These are phyloP conservation scores for Latrodectus elegans DNA, from an alignment of 2,888 invertebrate species.

Conservation along the genomic window DNA sequence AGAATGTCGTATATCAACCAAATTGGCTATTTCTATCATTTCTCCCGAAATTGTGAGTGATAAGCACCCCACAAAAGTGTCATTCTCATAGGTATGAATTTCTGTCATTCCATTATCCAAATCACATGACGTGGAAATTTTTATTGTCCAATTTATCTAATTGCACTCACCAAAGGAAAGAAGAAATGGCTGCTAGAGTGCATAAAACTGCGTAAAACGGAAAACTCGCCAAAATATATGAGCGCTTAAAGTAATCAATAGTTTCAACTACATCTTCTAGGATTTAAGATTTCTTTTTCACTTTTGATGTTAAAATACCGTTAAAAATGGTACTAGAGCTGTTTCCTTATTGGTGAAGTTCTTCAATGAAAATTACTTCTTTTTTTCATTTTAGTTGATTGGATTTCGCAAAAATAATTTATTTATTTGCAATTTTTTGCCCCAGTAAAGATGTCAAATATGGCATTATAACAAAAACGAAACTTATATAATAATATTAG, in stretches of 20 bases:
- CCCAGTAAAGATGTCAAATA: too few species aligned
- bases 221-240: conserved; percentile 36
- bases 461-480: too few species aligned
- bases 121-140: conserved; percentile 13
- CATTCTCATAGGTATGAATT: neutral
- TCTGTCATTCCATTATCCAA: conserved; percentile 9
- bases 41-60: too few species aligned
- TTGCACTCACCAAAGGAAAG: conserved; percentile 27
- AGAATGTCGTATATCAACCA: too few species aligned
- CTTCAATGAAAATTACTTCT: conserved; percentile 46
- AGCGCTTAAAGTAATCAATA: conserved; percentile 41
- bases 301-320: conserved; percentile 7
- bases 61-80: too few species aligned
- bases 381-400: conserved; percentile 51
- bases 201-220: conserved; percentile 35
- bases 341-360: conserved; percentile 52
- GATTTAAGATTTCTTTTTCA: conserved; percentile 3
- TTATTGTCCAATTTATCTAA: conserved; percentile 52
- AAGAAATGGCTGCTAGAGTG: neutral
- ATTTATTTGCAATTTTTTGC: neutral
- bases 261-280: conserved; percentile 3
- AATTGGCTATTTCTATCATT: too few species aligned
- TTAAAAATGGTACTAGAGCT: conserved; percentile 24
- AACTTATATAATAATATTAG: too few species aligned
- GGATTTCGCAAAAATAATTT: conserved; percentile 26